Percentiles rank a stretch among this genome's conserved stretches.
Conservation (phyloP, 2,888 invertebrate genomes). For the Cacoxenus indagator region DNA sequence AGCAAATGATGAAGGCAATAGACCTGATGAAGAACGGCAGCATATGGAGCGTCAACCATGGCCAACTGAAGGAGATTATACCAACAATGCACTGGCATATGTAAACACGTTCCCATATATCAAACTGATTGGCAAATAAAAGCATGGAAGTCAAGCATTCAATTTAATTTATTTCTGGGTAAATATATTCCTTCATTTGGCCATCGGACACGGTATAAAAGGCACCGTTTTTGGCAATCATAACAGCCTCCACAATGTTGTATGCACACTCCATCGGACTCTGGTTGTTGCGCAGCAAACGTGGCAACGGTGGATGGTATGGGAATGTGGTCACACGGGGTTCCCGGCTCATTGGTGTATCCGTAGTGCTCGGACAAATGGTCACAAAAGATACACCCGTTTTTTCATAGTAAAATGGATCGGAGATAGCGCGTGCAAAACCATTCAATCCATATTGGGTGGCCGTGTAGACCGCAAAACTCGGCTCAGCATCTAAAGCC, state of each 20-base stretch:
- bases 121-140: neutral
- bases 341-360: conserved; percentile 24
- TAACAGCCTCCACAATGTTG: conserved; percentile 39
- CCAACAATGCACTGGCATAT: conserved; percentile 60
- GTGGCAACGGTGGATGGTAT: conserved; percentile 26
- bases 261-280: conserved; percentile 38
- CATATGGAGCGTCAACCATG: conserved; percentile 63
- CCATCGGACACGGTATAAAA: conserved; percentile 44
- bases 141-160: neutral
- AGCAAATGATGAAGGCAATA: conserved; percentile 57
- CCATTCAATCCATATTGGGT: conserved; percentile 59
- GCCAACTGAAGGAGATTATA: conserved; percentile 60
- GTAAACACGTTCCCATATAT: conserved; percentile 33
- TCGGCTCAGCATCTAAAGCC: conserved; percentile 34
- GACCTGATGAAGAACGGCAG: conserved; percentile 67
- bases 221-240: conserved; percentile 44
- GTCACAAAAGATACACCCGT: conserved; percentile 32
- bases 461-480: conserved; percentile 54
- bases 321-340: conserved; percentile 33
- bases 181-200: conserved; percentile 31
- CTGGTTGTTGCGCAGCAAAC: conserved; percentile 31
- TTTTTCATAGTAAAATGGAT: conserved; percentile 22
- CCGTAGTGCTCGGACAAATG: conserved; percentile 27
- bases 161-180: conserved; percentile 12
- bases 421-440: conserved; percentile 54